These are phyloP conservation scores for Antheraea pernyi DNA, from an alignment of 1,140 invertebrate genomes.

Conservation along the genomic window DNA sequence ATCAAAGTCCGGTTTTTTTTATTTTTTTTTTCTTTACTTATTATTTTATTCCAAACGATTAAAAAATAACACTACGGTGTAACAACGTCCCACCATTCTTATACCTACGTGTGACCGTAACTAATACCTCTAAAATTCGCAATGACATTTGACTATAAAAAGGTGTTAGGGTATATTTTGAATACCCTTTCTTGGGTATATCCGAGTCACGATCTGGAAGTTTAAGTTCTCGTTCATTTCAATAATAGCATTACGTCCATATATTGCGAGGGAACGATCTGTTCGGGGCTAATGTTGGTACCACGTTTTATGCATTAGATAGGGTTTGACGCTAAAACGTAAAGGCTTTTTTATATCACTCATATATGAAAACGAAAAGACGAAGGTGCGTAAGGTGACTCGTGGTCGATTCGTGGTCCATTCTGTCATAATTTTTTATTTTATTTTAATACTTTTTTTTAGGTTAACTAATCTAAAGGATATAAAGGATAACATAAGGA, in stretches of 20 bases:
- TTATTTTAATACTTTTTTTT: too few species aligned
- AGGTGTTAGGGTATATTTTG: slow-evolving; percentile 21
- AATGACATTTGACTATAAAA: slow-evolving; percentile 24
- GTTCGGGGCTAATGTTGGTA: background rate
- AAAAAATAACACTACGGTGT: slow-evolving; percentile 12
- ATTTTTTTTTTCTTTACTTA: too few species aligned
- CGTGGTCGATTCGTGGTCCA: background rate
- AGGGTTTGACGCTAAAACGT: background rate
- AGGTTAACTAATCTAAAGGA: too few species aligned
- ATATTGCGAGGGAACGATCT: slow-evolving; percentile 1
- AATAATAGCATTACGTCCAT: slow-evolving; percentile 11
- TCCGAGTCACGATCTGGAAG: slow-evolving; percentile 15
- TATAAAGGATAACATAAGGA: too few species aligned
- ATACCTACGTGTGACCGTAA: background rate
- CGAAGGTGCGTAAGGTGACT: background rate
- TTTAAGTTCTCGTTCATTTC: slow-evolving; percentile 12
- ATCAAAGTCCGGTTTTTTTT: too few species aligned
- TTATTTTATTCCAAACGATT: background rate
- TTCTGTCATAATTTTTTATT: background rate
- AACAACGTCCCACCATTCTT: slow-evolving; percentile 13
- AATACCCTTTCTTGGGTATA: slow-evolving; percentile 18
- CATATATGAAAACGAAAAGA: background rate
- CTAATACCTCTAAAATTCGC: slow-evolving; percentile 28
- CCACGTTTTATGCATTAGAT: slow-evolving; percentile 6
- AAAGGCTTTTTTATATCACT: background rate